Percentiles rank a stretch among this genome's conserved stretches.
Conservation (phyloP, 2,888 invertebrate species). For the Peribatodes rhomboidaria region DNA sequence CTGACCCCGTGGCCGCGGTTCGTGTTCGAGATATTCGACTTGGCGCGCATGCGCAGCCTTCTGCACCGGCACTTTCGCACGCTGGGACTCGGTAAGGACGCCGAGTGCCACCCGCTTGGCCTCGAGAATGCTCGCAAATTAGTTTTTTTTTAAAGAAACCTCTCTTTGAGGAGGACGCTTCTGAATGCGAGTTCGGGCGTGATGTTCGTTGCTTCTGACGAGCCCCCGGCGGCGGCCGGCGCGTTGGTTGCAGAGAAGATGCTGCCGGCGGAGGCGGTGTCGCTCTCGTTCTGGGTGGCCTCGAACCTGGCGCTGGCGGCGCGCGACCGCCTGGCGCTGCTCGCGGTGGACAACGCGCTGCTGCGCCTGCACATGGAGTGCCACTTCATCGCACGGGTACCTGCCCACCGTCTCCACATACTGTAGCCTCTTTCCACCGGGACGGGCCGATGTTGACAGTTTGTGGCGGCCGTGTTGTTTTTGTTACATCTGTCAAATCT, state of each 20-base stretch:
- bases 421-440: no score
- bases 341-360: slow-evolving; percentile 73
- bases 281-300: slow-evolving; percentile 82
- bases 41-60: slow-evolving; percentile 62
- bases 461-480: no score
- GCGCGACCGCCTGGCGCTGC: slow-evolving; percentile 73
- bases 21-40: slow-evolving; percentile 76
- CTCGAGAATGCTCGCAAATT: no score
- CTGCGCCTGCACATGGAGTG: slow-evolving; percentile 76
- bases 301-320: slow-evolving; percentile 73
- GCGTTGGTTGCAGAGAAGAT: slow-evolving; percentile 46
- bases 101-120: no score
- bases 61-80: slow-evolving; percentile 64
- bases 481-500: no score
- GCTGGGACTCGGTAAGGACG: slow-evolving; percentile 58
- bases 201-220: no score
- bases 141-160: no score
- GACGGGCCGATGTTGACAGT: no score
- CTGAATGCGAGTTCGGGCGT: no score
- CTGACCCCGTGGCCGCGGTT: slow-evolving; percentile 78
- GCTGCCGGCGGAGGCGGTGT: slow-evolving; percentile 73
- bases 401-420: background rate
- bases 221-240: no score
- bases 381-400: slow-evolving; percentile 61
- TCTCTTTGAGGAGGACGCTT: no score